Evolutionary conservation across 2,888 invertebrate species (phyloP), one percentile per base, ranked within the genome.

Genomic region (Dioctria rufipes): DNA sequence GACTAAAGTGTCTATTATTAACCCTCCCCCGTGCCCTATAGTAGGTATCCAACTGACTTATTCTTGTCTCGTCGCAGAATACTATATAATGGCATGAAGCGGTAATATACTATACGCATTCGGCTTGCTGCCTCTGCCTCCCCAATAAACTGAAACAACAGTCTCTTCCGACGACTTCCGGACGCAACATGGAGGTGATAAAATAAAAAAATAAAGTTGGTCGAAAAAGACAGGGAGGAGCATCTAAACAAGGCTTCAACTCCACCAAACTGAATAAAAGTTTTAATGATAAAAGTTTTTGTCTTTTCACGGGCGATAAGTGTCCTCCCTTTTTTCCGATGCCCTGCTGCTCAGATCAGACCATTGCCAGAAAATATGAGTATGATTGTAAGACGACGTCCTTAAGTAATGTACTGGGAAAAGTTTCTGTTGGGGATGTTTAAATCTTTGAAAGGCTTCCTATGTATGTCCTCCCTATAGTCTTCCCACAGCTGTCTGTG

Each of bases 211-310:
- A 5, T 9, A 9, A 46, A 46, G 9, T 46, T 46, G 49, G 49
- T 2, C 49, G 2, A 13, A 63, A 63, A 42, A 63, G 49, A 63
- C 37, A 46, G 61, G 13, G 73, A 60, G 51, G 54, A 8, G 58
- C 77, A 77, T 61, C 63, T 39, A 63, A 77, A 77, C 49, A 77
- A 63, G 77, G 61, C 77, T 77, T 42, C 63, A 77, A 77, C 77
- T 77, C 77, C 49, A 25, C 25, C 25, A 77, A 77, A 77, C 77
- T 77, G 77, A 77, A 77, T 77, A 77, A 77, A 77, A 77, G 63
- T 77, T 77, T 77, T 77, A 77, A 77, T 77, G 77, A 77, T 63
- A 77, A 77, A 77, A 77, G 63, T 77, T 77, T 77, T 46, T 77
- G 77, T 77, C 63, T 77, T 77, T 77, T 61, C 77, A 77, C 61